phyloP scores from a whole-genome alignment of 2,888 invertebrate species.

The Folsomia manolachei region DNA sequence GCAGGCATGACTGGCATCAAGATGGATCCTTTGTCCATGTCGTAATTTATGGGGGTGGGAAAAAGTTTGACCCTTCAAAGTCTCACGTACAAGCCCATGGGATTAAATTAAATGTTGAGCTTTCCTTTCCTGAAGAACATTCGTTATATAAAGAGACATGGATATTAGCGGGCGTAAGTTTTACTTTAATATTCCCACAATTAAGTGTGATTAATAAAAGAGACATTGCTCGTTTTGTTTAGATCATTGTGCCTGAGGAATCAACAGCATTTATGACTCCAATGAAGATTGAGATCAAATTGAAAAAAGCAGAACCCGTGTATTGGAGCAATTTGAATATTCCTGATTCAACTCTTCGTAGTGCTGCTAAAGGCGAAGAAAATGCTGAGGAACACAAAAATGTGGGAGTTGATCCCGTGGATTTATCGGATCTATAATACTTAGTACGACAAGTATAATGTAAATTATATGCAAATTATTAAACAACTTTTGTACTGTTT shows the following conservation, averaged over 20 bases:
- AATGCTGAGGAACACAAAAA: constrained; percentile 56
- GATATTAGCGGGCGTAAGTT: constrained; percentile 76
- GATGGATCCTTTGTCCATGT: constrained; percentile 79
- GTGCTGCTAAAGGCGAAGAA: constrained; percentile 37
- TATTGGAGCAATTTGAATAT: constrained; percentile 76
- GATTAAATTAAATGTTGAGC: constrained; percentile 69
- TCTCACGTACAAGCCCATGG: constrained; percentile 80
- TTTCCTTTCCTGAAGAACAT: constrained; percentile 76
- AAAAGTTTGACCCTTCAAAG: constrained; percentile 75
- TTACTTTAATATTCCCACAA: neutral
- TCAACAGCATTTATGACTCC: constrained; percentile 76
- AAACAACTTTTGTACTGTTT: too few species aligned
- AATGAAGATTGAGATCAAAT: constrained; percentile 87
- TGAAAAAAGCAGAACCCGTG: constrained; percentile 80
- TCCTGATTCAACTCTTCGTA: constrained; percentile 54
- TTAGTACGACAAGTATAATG: too few species aligned
- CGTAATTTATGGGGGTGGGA: constrained; percentile 73
- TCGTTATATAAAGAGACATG: constrained; percentile 71
- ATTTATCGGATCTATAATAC: constrained; percentile 66
- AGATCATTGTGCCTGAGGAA: constrained; percentile 73
- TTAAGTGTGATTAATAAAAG: neutral
- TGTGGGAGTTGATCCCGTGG: constrained; percentile 64
- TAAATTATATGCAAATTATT: too few species aligned
- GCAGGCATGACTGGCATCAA: constrained; percentile 95
- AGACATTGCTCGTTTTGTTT: neutral